Conservation (phyloP, 2,888 invertebrate species). For the Dicyrtomina minuta region DNA sequence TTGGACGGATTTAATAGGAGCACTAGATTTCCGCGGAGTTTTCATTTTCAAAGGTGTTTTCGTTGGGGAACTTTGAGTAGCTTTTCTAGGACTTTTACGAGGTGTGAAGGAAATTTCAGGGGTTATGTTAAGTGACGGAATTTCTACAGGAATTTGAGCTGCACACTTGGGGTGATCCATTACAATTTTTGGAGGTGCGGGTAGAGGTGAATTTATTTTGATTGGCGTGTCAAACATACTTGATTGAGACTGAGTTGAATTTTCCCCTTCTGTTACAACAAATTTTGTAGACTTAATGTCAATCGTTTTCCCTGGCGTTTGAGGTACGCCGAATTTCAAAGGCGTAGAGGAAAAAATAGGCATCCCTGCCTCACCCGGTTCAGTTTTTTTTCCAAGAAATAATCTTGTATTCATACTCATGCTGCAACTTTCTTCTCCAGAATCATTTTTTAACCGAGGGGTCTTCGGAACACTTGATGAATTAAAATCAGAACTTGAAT, state of each 20-base stretch:
- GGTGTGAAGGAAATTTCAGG: too few relatives aligned
- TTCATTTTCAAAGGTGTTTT: background rate
- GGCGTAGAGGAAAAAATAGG: conserved; percentile 23
- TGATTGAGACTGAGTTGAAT: conserved; percentile 6
- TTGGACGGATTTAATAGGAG: conserved; percentile 13
- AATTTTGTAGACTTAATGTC: too few relatives aligned
- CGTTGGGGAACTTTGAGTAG: background rate
- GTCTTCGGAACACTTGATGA: conserved; percentile 17
- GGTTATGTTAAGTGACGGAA: too few relatives aligned
- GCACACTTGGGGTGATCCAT: too few relatives aligned
- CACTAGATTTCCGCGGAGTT: conserved; percentile 1
- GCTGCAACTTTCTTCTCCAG: conserved; percentile 8
- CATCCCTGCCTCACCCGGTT: background rate
- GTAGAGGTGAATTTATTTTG: background rate
- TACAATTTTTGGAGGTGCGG: too few relatives aligned
- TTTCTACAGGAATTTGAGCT: too few relatives aligned
- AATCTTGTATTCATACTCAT: conserved; percentile 5
- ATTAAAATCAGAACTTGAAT: conserved; percentile 27
- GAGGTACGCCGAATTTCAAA: conserved; percentile 18
- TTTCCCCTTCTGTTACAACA: conserved; percentile 7
- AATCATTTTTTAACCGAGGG: conserved; percentile 19
- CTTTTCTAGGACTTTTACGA: conserved; percentile 20
- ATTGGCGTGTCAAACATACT: conserved; percentile 28
- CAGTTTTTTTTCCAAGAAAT: conserved; percentile 2
- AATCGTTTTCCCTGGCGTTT: conserved; percentile 27